Conservation (phyloP, 2,888 invertebrate species). For the Yponomeuta sedellus region DNA sequence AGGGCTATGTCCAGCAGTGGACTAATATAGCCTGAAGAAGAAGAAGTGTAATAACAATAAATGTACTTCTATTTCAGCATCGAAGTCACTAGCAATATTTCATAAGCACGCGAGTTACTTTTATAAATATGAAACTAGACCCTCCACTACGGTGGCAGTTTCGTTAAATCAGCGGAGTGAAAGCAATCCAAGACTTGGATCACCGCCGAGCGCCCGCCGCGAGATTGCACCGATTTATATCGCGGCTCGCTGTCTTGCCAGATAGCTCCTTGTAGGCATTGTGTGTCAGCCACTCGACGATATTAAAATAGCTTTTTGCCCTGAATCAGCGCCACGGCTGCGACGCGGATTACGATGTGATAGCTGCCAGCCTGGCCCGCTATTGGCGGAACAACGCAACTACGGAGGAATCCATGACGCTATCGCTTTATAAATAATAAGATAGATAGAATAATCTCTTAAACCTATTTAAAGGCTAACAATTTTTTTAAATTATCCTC, state of each 20-base stretch:
- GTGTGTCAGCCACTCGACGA: constrained; percentile 9
- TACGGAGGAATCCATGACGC: too few relatives aligned
- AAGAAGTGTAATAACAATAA: too few relatives aligned
- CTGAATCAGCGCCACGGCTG: neutral
- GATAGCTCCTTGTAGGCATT: constrained; percentile 12
- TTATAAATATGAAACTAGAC: neutral
- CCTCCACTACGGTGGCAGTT: constrained; percentile 28
- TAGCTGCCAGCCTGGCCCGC: neutral
- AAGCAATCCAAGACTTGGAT: constrained; percentile 49
- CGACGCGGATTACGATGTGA: neutral
- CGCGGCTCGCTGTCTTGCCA: constrained; percentile 27
- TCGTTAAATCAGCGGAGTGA: constrained; percentile 53
- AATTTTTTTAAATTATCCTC: too few relatives aligned
- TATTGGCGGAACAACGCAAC: too few relatives aligned
- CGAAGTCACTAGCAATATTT: neutral
- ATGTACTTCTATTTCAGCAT: too few relatives aligned
- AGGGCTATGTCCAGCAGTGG: too few relatives aligned
- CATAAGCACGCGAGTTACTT: neutral
- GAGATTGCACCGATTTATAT: constrained; percentile 59
- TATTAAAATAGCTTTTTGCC: constrained; percentile 13
- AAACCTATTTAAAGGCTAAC: too few relatives aligned
- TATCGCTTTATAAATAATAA: too few relatives aligned
- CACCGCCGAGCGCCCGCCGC: constrained; percentile 42
- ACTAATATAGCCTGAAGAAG: too few relatives aligned
- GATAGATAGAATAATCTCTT: too few relatives aligned